phyloP scores from a whole-genome alignment of 2,113 vertebrate species.

The Anseranas semipalmata region DNA sequence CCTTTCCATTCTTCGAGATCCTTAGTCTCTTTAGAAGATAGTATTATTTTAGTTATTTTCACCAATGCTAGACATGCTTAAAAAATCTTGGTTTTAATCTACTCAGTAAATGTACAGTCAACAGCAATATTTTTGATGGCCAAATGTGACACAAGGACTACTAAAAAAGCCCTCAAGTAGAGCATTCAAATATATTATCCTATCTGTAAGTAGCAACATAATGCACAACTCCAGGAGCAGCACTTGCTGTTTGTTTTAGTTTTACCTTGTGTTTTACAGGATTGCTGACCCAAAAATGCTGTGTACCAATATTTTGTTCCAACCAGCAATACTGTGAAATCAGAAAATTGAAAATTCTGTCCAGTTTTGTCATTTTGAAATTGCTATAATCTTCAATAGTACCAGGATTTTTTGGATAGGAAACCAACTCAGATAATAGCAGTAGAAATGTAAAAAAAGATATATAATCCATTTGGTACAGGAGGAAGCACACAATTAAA shows the following conservation, averaged over 20 bases:
- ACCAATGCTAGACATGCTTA: neutral
- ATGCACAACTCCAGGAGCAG: neutral
- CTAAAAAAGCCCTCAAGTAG: neutral
- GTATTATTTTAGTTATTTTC: neutral
- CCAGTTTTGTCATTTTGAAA: neutral
- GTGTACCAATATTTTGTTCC: neutral
- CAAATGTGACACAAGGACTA: neutral
- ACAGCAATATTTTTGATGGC: neutral
- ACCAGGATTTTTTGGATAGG: neutral
- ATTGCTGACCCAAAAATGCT: neutral
- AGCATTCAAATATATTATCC: neutral
- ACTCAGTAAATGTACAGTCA: neutral
- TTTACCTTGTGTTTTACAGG: neutral
- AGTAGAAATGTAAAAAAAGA: neutral
- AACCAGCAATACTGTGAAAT: fast-evolving
- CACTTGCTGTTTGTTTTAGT: neutral
- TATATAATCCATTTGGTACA: neutral
- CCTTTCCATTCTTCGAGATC: neutral
- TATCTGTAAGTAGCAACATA: neutral
- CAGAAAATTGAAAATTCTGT: neutral
- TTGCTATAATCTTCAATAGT: fast-evolving
- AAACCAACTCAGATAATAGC: neutral
- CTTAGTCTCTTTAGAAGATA: neutral
- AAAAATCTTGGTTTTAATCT: neutral
- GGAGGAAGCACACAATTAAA: neutral